Percentiles rank a stretch among this genome's conserved stretches.
phyloP scores from a whole-genome alignment of 2,113 vertebrate species.

The Nettapus auritus region DNA sequence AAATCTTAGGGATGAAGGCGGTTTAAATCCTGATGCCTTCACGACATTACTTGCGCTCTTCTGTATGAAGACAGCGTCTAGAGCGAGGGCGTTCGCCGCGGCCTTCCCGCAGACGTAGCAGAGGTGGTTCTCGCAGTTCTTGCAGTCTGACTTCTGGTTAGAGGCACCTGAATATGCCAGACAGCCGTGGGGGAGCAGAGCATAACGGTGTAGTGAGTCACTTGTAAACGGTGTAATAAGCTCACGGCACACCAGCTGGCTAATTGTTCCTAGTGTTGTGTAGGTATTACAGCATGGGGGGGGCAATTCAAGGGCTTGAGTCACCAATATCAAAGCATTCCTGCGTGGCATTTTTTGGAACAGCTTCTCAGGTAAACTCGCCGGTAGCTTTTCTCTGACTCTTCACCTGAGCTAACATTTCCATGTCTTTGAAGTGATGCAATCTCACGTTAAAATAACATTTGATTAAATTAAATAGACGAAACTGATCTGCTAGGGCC shows the following conservation, averaged over 20 bases:
- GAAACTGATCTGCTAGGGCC: neutral
- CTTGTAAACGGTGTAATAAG: neutral
- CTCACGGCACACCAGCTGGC: neutral
- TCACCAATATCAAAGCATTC: neutral
- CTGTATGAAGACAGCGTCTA: accelerated
- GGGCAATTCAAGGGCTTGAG: constrained; percentile 35
- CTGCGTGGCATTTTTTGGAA: constrained; percentile 45
- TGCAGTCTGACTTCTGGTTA: neutral
- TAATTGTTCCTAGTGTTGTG: neutral
- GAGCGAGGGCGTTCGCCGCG: neutral
- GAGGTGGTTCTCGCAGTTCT: neutral
- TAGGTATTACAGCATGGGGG: neutral
- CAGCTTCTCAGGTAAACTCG: constrained; percentile 61
- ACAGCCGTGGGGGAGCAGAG: neutral
- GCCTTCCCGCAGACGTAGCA: accelerated
- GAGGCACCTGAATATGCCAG: neutral
- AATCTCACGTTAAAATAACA: neutral
- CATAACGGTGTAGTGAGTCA: neutral
- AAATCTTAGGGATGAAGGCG: neutral
- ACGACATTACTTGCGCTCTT: accelerated
- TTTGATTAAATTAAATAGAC: neutral
- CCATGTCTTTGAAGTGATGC: neutral
- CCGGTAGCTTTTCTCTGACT: constrained; percentile 6
- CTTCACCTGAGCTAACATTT: constrained; percentile 27
- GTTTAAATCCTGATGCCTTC: neutral